Percentiles rank a stretch among this genome's conserved stretches.
These are phyloP conservation scores for Pangasius sanitwongsei DNA, from an alignment of 2,797 vertebrate species.

Conservation along the genomic window DNA sequence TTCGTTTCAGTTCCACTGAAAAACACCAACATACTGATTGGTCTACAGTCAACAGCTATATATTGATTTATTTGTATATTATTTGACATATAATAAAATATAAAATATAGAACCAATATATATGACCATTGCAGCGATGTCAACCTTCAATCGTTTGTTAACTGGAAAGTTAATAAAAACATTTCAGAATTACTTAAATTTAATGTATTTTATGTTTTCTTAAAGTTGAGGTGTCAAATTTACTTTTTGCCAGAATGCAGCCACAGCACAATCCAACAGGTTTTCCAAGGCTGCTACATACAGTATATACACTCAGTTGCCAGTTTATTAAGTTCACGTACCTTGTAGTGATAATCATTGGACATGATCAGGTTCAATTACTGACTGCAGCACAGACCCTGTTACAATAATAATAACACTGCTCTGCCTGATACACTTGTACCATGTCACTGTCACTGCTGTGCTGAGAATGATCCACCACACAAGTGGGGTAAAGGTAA, in stretches of 20 bases:
- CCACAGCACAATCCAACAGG: background rate
- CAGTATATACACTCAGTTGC: background rate
- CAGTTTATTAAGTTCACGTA: background rate
- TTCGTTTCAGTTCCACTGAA: background rate
- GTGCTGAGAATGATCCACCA: background rate
- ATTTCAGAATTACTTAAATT: background rate
- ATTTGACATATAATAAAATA: too few relatives aligned
- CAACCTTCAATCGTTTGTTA: background rate
- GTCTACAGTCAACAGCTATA: background rate
- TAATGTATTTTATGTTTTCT: background rate
- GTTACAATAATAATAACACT: background rate
- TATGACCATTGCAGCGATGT: background rate
- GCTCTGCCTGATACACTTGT: background rate
- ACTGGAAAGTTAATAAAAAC: background rate
- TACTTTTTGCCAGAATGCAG: background rate
- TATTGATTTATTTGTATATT: background rate
- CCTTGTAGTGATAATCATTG: background rate
- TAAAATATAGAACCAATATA: background rate
- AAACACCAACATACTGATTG: background rate
- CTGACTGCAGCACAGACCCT: background rate
- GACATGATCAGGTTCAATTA: background rate
- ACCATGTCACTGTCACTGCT: background rate
- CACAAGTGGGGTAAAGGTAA: background rate
- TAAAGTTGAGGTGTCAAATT: background rate
- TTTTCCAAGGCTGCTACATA: background rate